phyloP scores from a whole-genome alignment of 2,888 invertebrate genomes.

The Julus scandinavius region DNA sequence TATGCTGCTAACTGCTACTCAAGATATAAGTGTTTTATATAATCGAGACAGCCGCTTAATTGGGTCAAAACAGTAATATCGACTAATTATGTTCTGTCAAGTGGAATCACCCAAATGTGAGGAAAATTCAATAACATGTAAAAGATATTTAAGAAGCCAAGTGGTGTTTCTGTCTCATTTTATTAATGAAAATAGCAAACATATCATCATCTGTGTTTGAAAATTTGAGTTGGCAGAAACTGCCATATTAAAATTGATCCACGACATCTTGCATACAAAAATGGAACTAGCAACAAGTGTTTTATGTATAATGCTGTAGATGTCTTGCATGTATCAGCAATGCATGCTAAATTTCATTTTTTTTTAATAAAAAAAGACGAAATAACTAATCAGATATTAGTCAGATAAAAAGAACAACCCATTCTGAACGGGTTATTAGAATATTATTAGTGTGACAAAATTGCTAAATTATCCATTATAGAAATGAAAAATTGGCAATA shows the following conservation, averaged over 20 bases:
- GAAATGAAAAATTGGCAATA: too few species aligned
- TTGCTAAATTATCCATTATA: too few species aligned
- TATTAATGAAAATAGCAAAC: not conserved
- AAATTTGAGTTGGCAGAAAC: not conserved
- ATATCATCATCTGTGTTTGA: not conserved
- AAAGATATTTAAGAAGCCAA: too few species aligned
- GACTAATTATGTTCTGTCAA: not conserved
- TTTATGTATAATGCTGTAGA: not conserved
- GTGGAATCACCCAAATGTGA: too few species aligned
- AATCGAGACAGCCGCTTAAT: too few species aligned
- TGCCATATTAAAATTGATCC: too few species aligned
- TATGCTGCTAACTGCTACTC: too few species aligned
- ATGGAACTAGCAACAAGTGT: not conserved
- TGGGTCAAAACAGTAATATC: not conserved
- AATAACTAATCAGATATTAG: not conserved
- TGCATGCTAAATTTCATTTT: not conserved
- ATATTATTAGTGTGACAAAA: too few species aligned
- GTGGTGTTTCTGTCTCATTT: too few species aligned
- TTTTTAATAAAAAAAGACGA: not conserved
- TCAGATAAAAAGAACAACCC: not conserved
- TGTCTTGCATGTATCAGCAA: not conserved
- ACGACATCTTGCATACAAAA: slow-evolving; percentile 7
- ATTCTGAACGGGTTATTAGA: too few species aligned
- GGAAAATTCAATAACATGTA: too few species aligned
- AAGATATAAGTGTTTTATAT: not conserved